These are phyloP conservation scores for Corythornis vintsioides DNA, from an alignment of 2,113 vertebrate species.

Conservation along the genomic window DNA sequence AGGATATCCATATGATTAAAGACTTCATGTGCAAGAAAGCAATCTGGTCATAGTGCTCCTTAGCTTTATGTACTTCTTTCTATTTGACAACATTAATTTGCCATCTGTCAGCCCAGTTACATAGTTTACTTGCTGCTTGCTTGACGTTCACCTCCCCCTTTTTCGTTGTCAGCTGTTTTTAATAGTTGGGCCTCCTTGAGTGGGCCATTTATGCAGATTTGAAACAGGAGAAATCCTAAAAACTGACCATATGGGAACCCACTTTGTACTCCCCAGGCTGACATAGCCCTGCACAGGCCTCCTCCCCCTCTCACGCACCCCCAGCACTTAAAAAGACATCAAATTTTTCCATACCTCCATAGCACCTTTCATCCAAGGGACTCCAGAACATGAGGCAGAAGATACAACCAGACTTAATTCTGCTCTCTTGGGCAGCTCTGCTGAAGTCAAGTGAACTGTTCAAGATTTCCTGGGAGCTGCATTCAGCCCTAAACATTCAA, in stretches of 20 bases:
- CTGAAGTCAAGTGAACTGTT: background rate
- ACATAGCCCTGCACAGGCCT: conserved; percentile 19
- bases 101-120: conserved; percentile 70
- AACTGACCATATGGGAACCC: conserved; percentile 43
- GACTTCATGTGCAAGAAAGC: conserved; percentile 60
- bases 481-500: background rate
- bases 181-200: conserved; percentile 61
- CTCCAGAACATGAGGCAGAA: background rate
- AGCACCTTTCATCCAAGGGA: background rate
- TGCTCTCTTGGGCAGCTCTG: background rate
- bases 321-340: background rate
- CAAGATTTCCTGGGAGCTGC: background rate
- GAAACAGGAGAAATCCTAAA: conserved; percentile 57
- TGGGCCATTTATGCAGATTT: conserved; percentile 51
- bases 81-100: conserved; percentile 73
- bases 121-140: conserved; percentile 65
- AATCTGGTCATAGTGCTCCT: conserved; percentile 63
- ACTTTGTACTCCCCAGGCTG: conserved; percentile 14
- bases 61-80: conserved; percentile 67
- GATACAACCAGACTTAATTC: background rate
- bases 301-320: background rate
- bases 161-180: conserved; percentile 64
- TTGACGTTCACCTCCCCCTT: conserved; percentile 39
- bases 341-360: background rate
- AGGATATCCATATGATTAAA: conserved; percentile 64